phyloP scores from a whole-genome alignment of 2,888 invertebrate species.

The Periphyllus acericola region DNA sequence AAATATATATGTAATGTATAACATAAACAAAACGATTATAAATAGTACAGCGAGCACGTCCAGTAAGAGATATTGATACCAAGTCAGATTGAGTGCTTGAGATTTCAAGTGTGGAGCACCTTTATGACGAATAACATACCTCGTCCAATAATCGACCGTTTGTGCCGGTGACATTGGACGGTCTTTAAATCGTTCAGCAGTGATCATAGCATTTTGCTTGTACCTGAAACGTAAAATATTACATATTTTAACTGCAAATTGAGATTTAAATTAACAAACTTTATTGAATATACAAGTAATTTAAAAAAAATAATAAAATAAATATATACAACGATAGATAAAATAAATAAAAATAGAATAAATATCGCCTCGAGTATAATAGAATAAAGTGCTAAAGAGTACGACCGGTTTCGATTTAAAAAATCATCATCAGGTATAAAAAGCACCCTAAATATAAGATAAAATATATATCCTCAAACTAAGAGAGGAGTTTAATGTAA shows the following conservation, averaged over 20 bases:
- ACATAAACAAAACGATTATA: neutral
- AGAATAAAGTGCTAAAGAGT: too few species aligned
- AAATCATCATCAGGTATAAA: too few species aligned
- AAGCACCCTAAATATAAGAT: too few species aligned
- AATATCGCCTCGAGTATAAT: too few species aligned
- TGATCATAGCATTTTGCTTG: neutral
- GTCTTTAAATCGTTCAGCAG: neutral
- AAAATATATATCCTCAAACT: too few species aligned
- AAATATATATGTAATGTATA: neutral
- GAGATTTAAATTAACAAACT: neutral
- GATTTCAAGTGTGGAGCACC: constrained; percentile 7
- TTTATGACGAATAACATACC: neutral
- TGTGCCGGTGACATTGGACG: neutral
- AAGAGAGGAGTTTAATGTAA: neutral
- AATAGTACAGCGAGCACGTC: neutral
- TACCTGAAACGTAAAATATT: neutral
- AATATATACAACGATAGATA: too few species aligned
- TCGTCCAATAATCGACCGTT: neutral
- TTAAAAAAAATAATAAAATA: too few species aligned
- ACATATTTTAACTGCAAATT: neutral
- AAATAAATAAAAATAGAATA: neutral
- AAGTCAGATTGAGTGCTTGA: neutral
- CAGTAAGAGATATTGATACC: constrained; percentile 12
- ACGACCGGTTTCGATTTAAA: too few species aligned
- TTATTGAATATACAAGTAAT: too few species aligned